These are phyloP conservation scores for Vanessa atalanta DNA, from an alignment of 1,140 invertebrate genomes.

Conservation along the genomic window DNA sequence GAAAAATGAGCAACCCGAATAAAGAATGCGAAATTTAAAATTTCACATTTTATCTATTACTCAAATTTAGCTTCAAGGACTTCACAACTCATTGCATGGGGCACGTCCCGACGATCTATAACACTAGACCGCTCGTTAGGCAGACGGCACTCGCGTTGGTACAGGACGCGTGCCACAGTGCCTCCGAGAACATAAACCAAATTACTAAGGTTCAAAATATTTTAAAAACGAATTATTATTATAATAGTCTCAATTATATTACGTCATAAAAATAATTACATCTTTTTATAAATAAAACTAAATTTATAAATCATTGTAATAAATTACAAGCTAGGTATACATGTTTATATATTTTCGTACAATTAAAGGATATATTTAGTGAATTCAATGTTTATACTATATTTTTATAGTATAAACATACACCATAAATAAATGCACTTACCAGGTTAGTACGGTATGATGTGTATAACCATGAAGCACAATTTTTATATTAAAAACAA, in stretches of 20 bases:
- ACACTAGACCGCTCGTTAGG: constrained; percentile 42
- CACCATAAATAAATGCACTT: too few relatives aligned
- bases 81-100: constrained; percentile 12
- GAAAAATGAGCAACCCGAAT: neutral
- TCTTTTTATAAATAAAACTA: too few relatives aligned
- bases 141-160: constrained; percentile 24
- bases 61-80: constrained; percentile 3
- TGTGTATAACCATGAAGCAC: neutral
- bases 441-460: too few relatives aligned
- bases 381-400: too few relatives aligned
- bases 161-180: constrained; percentile 2
- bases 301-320: too few relatives aligned
- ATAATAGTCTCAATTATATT: neutral
- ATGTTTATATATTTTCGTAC: too few relatives aligned
- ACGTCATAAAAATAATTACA: too few relatives aligned
- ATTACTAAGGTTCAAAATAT: constrained; percentile 1
- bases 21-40: neutral
- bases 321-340: too few relatives aligned
- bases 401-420: too few relatives aligned
- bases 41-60: constrained; percentile 2
- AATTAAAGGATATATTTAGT: too few relatives aligned
- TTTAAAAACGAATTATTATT: neutral
- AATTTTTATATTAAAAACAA: neutral
- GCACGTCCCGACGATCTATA: constrained; percentile 43
- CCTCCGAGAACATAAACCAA: constrained; percentile 1